Evolutionary conservation across 2,888 invertebrate species (phyloP).

Genomic region (Apotomis capreana): DNA sequence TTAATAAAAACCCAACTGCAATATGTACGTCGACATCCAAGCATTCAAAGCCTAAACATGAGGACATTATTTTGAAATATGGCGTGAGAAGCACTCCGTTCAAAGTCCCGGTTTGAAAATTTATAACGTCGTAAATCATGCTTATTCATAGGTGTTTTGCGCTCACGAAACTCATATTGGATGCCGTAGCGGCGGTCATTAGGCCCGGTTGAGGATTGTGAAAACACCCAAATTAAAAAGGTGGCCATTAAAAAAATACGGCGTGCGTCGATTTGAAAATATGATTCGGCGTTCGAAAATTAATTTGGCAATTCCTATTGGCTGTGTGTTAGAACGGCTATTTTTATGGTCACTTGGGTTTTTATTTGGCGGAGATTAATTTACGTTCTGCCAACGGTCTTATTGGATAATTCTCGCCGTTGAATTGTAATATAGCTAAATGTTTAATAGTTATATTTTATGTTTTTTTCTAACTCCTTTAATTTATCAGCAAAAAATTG

Average conservation of each 20-base stretch:
- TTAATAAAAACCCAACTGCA: conserved; percentile 35
- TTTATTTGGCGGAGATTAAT: conserved; percentile 31
- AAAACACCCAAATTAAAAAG: conserved; percentile 42
- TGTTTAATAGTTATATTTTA: no score
- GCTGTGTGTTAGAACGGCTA: conserved; percentile 20
- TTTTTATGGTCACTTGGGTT: conserved; percentile 36
- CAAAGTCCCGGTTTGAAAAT: conserved; percentile 58
- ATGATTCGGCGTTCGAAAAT: conserved; percentile 39
- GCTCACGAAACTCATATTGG: conserved; percentile 55
- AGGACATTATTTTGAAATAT: conserved; percentile 65
- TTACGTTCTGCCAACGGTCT: neutral
- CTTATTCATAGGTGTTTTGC: conserved; percentile 65
- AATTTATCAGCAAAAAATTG: no score
- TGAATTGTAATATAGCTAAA: no score
- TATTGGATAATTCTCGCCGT: no score
- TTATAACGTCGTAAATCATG: conserved; percentile 65
- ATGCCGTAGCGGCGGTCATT: conserved; percentile 46
- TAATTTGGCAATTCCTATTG: conserved; percentile 36
- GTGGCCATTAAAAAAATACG: conserved; percentile 43
- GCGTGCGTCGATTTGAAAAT: conserved; percentile 45
- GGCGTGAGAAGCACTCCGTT: conserved; percentile 60
- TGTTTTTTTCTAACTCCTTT: no score
- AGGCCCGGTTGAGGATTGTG: conserved; percentile 42
- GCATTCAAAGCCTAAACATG: conserved; percentile 55
- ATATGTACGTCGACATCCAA: conserved; percentile 36